A percentile compares a stretch with the other conserved stretches of the same genome.
These are phyloP conservation scores for Perognathus longimembris DNA, from an alignment of 2,113 vertebrate genomes.

Conservation along the genomic window DNA sequence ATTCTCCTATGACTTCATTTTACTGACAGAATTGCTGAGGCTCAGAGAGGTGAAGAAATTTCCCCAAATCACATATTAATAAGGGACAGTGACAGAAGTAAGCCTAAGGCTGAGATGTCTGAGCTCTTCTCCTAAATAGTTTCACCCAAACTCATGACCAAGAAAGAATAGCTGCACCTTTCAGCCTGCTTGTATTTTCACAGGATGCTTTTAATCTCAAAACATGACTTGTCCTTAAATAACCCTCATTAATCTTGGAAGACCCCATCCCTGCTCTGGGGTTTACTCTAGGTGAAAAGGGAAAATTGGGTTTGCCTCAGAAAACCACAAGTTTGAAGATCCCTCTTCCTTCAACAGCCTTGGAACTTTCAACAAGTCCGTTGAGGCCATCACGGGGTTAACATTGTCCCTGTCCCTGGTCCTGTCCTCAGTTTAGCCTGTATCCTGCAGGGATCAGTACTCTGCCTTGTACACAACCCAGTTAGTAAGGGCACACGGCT, in stretches of 20 bases:
- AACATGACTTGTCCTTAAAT: background rate
- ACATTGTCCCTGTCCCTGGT: background rate
- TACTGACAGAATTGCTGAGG: background rate
- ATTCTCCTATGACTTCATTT: slow-evolving; percentile 34
- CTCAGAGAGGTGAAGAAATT: slow-evolving; percentile 16
- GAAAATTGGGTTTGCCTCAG: background rate
- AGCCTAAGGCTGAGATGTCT: background rate
- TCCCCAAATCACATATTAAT: background rate
- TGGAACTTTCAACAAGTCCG: background rate
- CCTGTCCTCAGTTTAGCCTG: background rate
- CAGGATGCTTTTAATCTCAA: background rate
- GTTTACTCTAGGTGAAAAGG: background rate
- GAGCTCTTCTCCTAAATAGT: background rate
- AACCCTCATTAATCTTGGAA: background rate
- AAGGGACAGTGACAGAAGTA: background rate
- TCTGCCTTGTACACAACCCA: background rate
- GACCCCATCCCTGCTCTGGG: background rate
- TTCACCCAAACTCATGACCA: background rate
- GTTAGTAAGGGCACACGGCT: background rate
- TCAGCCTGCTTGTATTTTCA: background rate
- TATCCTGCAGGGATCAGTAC: background rate
- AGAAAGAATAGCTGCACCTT: background rate
- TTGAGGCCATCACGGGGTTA: background rate
- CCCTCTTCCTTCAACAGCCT: background rate
- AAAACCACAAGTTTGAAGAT: background rate